Base-by-base conservation (phyloP, 2,888 invertebrate genomes). In the Cyaniris semiargus region DNA sequence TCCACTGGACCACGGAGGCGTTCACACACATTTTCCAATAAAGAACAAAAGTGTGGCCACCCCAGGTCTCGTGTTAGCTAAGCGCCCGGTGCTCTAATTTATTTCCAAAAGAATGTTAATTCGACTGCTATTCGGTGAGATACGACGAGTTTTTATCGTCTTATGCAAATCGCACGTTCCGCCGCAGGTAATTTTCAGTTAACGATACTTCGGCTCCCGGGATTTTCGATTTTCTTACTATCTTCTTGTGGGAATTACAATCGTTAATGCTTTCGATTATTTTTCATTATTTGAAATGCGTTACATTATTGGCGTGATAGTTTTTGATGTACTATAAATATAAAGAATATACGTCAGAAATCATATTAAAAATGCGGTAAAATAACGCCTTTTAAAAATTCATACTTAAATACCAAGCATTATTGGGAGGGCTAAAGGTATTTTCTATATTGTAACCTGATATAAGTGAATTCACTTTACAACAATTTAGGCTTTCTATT, bases 21-120 rank as follows among this genome's bases (percentile, higher is more conserved):
- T n/a, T n/a, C n/a, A n/a, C 27, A 27, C 27, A 27, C 0, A 27
- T 34, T 34, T 34, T 34, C 34, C 7, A 66, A 10, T 15, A 27
- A n/a, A n/a, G 48, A n/a, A 56, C 53, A 48, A 70, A 56, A 44
- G n/a, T 15, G 60, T 81, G 76, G 84, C 78, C 81, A 84, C 83
- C 82, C 82, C 80, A 82, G 74, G 53, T 76, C 53, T 79, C 79
- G 80, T 80, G 81, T 81, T 80, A 81, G 81, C 81, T 81, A 81
- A 83, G 82, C 81, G 81, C 81, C 79, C 78, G 79, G 80, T 80
- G 80, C 84, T 81, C 84, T 86, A 86, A 88, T 88, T 88, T 87
- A 86, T 87, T 86, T 85, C 81, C 81, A 77, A 85, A 86, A 86
- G 85, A 87, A 87, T 86, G 84, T 86, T 86, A 86, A 88, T 87